Evolutionary conservation across 2,888 invertebrate genomes (phyloP).

Genomic region (Nymphalis urticae): DNA sequence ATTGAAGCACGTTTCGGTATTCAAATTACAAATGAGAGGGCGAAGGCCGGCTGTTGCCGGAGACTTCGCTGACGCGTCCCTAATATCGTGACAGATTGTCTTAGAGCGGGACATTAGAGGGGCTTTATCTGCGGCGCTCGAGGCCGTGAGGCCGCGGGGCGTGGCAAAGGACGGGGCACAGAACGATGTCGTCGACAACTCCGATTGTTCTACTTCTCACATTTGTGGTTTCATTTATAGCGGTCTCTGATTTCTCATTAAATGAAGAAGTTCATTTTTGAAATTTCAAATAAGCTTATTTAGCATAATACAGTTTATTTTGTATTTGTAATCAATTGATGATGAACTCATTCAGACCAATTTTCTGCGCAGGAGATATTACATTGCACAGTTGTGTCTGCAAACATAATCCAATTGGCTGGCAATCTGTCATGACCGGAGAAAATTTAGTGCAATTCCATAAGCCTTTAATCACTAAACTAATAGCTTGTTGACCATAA

Average conservation of each 20-base stretch:
- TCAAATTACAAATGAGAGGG: conserved; percentile 25
- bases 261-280: no score
- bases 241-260: neutral
- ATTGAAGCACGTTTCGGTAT: conserved; percentile 27
- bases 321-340: no score
- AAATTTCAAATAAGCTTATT: no score
- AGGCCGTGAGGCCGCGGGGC: neutral
- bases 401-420: no score
- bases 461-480: no score
- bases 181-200: conserved; percentile 18
- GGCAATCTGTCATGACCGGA: no score
- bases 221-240: neutral
- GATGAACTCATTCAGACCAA: no score
- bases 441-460: no score
- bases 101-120: conserved; percentile 12
- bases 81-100: conserved; percentile 27
- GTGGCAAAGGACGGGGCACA: conserved; percentile 9
- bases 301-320: no score
- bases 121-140: conserved; percentile 22
- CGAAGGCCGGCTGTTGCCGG: conserved; percentile 2
- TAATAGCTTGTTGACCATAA: no score
- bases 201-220: conserved; percentile 9
- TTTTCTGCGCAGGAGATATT: no score
- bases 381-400: no score
- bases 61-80: neutral